Conservation (phyloP, 2,888 invertebrate genomes). For the Agonopterix arenella region DNA sequence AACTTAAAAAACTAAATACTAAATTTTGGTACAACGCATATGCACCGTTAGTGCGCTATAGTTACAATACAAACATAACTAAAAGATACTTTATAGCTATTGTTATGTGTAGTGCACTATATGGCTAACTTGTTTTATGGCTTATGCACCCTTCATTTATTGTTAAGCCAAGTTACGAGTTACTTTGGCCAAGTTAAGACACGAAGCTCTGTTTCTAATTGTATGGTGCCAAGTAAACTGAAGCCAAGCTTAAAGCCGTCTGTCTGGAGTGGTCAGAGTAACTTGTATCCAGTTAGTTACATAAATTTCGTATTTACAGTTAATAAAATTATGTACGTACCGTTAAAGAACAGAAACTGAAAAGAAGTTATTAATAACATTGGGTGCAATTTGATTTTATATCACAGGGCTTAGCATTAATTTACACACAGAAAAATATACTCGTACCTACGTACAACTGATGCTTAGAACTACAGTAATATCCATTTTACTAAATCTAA, state of each 20-base stretch:
- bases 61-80: slow-evolving; percentile 16
- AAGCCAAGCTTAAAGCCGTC: no score
- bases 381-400: slow-evolving; percentile 44
- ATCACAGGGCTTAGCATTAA: slow-evolving; percentile 55
- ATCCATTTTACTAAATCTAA: slow-evolving; percentile 7
- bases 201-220: no score
- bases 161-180: slow-evolving; percentile 21
- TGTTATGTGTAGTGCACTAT: slow-evolving; percentile 22
- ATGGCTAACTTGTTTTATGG: slow-evolving; percentile 55
- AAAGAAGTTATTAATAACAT: slow-evolving; percentile 6
- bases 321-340: neutral
- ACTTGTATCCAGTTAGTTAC: slow-evolving; percentile 4
- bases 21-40: slow-evolving; percentile 63
- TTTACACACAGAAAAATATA: slow-evolving; percentile 43
- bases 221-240: neutral
- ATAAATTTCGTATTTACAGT: slow-evolving; percentile 3
- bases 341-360: slow-evolving; percentile 10
- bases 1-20: slow-evolving; percentile 72
- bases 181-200: neutral
- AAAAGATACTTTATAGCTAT: slow-evolving; percentile 22
- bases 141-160: slow-evolving; percentile 43
- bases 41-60: slow-evolving; percentile 35
- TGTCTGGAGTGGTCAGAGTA: no score
- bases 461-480: slow-evolving; percentile 21
- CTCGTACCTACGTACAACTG: slow-evolving; percentile 22